Evolutionary conservation across 2,888 invertebrate genomes (phyloP).

Genomic region (Resseliella maxima): DNA sequence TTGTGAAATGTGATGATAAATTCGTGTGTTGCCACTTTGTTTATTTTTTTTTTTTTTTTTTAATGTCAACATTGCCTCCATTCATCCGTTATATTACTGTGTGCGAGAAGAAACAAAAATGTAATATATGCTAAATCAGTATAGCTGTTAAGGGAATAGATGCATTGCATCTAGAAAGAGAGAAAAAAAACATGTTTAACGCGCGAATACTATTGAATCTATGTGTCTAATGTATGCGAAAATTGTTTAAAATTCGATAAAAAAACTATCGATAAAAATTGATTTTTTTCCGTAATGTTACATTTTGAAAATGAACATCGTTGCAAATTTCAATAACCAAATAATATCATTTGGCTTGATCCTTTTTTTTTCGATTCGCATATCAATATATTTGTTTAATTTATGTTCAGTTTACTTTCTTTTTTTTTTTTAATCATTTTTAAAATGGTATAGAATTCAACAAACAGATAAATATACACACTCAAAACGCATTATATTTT

Average conservation of each 20-base stretch:
- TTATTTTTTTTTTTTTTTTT: conserved; percentile 4
- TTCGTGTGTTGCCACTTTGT: conserved; percentile 21
- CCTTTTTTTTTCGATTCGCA: too few relatives aligned
- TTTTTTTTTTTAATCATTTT: too few relatives aligned
- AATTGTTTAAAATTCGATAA: background rate
- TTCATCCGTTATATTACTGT: conserved; percentile 35
- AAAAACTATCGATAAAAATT: background rate
- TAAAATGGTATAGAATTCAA: background rate
- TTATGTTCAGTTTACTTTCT: too few relatives aligned
- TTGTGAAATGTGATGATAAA: conserved; percentile 49
- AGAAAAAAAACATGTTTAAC: background rate
- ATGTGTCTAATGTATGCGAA: background rate
- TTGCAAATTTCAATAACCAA: too few relatives aligned
- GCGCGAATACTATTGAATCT: background rate
- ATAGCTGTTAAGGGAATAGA: conserved; percentile 2
- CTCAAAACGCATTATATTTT: background rate
- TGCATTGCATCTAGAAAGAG: background rate
- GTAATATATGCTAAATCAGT: background rate
- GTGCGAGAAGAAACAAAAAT: background rate
- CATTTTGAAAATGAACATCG: too few relatives aligned
- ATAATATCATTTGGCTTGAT: too few relatives aligned
- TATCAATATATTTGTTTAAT: too few relatives aligned
- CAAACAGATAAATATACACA: background rate
- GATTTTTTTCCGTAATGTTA: too few relatives aligned
- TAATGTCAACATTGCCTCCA: background rate